Conservation (phyloP, 2,113 vertebrate genomes). For the Geothlypis trichas region DNA sequence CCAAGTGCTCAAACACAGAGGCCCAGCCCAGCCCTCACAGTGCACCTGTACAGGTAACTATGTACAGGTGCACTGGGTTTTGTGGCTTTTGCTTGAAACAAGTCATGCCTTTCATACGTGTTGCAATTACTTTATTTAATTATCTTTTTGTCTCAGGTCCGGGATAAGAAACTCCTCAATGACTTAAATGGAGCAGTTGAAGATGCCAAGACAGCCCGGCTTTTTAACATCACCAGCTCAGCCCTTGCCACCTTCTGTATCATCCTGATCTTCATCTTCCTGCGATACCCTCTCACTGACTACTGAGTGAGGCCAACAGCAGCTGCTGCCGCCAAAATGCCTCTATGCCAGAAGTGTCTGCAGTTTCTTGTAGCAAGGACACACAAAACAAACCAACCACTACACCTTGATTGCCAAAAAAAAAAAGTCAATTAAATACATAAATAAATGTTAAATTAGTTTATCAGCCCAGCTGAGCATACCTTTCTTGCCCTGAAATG, state of each 20-base stretch:
- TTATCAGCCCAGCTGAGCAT: not conserved
- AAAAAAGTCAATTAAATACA: not conserved
- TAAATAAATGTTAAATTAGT: not conserved
- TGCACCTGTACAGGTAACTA: not conserved
- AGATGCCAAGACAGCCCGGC: slow-evolving; percentile 81
- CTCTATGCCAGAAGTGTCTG: slow-evolving; percentile 39
- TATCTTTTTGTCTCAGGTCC: slow-evolving; percentile 64
- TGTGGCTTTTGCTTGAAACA: not conserved
- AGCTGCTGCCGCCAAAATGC: not conserved
- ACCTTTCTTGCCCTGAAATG: not conserved
- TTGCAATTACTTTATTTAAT: not conserved
- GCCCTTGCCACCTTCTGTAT: slow-evolving; percentile 82
- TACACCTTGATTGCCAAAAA: not conserved
- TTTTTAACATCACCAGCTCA: slow-evolving; percentile 84
- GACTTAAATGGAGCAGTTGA: slow-evolving; percentile 81
- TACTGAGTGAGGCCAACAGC: slow-evolving; percentile 67
- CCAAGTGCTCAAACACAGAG: not conserved
- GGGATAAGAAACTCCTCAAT: slow-evolving; percentile 83
- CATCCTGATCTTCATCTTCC: slow-evolving; percentile 79
- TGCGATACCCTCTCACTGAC: slow-evolving; percentile 80
- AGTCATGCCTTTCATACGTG: not conserved
- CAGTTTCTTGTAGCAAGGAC: slow-evolving; percentile 60
- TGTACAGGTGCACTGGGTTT: not conserved
- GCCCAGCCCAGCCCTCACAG: not conserved
- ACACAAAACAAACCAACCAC: not conserved